A percentile compares a stretch with the other conserved stretches of the same genome.
Evolutionary conservation across 2,113 vertebrate genomes (phyloP).

Genomic region (Pterophyllum scalare): DNA sequence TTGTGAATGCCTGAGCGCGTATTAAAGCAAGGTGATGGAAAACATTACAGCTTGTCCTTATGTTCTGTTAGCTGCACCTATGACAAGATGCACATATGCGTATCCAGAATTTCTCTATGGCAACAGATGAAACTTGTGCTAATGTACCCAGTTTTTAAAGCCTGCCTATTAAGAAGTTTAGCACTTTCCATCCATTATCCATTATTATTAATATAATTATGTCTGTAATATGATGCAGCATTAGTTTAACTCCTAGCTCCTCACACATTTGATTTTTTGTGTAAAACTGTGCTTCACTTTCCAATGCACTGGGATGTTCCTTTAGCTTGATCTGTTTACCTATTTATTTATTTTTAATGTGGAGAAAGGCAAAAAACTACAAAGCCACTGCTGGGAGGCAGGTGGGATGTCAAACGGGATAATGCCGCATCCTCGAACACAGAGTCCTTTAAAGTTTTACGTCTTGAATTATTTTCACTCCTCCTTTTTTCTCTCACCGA

Average conservation of each 20-base stretch:
- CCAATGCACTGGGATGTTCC: neutral
- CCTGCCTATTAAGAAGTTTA: too few species aligned
- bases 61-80: neutral
- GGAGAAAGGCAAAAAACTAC: neutral
- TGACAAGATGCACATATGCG: neutral
- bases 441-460: too few species aligned
- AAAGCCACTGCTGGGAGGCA: neutral
- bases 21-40: neutral
- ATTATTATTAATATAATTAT: neutral
- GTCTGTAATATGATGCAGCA: neutral
- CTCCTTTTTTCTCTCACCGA: neutral
- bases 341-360: neutral
- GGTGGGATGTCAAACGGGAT: neutral
- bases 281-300: too few species aligned
- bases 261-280: too few species aligned
- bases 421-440: neutral
- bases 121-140: neutral
- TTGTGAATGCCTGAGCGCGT: neutral
- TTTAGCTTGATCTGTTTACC: neutral
- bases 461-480: neutral
- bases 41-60: neutral
- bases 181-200: too few species aligned
- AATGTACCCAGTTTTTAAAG: neutral
- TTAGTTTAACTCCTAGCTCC: too few species aligned
- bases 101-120: neutral